phyloP scores from a whole-genome alignment of 2,797 vertebrate genomes.

The Characodon lateralis region DNA sequence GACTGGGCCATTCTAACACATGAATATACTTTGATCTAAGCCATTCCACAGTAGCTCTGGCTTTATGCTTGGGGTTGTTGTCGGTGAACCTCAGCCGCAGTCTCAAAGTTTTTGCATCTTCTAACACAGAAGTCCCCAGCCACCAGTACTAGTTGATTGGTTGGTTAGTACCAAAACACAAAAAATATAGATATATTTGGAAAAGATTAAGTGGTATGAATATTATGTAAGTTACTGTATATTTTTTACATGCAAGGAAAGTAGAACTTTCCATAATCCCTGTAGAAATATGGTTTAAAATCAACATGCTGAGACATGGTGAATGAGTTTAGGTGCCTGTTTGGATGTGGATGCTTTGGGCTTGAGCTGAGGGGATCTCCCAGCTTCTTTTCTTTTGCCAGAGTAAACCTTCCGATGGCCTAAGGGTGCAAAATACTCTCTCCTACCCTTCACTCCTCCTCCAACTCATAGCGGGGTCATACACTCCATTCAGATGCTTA shows the following conservation, averaged over 20 bases:
- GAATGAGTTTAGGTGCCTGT: slow-evolving; percentile 56
- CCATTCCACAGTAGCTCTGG: neutral
- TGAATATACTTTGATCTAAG: neutral
- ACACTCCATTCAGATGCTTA: slow-evolving; percentile 60
- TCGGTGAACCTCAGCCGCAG: neutral
- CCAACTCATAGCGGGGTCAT: slow-evolving; percentile 51
- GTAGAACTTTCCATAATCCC: slow-evolving; percentile 49
- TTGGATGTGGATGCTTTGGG: slow-evolving; percentile 63
- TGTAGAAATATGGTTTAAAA: slow-evolving; percentile 52
- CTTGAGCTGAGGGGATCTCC: slow-evolving; percentile 41
- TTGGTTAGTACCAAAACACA: neutral
- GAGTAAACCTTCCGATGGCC: slow-evolving; percentile 59
- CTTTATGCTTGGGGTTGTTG: neutral
- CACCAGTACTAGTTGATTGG: neutral
- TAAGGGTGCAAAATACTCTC: slow-evolving; percentile 29
- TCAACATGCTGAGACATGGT: slow-evolving; percentile 59
- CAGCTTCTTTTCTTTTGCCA: slow-evolving; percentile 67
- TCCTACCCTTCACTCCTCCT: slow-evolving; percentile 28
- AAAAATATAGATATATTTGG: neutral
- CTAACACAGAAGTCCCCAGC: neutral
- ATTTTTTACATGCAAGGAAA: slow-evolving; percentile 38
- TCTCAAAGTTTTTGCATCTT: neutral
- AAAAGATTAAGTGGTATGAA: neutral
- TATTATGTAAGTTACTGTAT: neutral
- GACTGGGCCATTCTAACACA: neutral